Evolutionary conservation across 2,888 invertebrate species (phyloP), one percentile per base, ranked within the genome.

Genomic region (Corbicula japonica): DNA sequence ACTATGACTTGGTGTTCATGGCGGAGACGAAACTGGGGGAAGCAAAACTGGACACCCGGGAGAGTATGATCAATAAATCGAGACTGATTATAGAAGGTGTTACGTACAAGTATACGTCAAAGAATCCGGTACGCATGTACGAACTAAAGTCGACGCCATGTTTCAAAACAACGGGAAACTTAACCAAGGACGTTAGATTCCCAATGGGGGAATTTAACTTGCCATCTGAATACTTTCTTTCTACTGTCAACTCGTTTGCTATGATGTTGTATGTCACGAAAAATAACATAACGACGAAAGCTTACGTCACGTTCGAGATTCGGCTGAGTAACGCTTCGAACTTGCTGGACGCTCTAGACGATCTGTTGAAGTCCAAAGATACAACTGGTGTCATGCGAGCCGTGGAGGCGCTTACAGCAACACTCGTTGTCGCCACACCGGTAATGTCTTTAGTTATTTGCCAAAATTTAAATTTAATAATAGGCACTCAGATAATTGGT

Each of bases 1-100:
- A 80, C 4, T 90, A 86, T 35, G 85, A 89, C 54, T 73, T 93
- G 6, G 87, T 92, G 68, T 92, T 90, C 56, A 80, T 87, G 82
- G 83, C 85, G n/a, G 87, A 88, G 77, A 76, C 80, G n/a, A 78
- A 62, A 8, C 66, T 79, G 32, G 71, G 61, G 15, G 69, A 68
- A 4, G 68, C 83, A 18, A 56, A 77, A 46, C 35, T 69, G 26
- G 23, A 65, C 44, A 46, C 84, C 0, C 65, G 80, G 50, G 61
- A 70, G 1, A 62, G 60, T 18, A 32, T 89, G 23, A 48, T 73
- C n/a, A 52, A 63, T 15, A 75, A 79, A 26, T 87, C 90, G 15
- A 70, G 62, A 3, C 52, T 87, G 21, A 32, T 91, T 10, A 69
- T 60, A 18, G 85, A 87, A 60, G 86, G 86, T 21, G 85, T 85